phyloP scores from a whole-genome alignment of 2,797 vertebrate genomes.

The Leptoclinus maculatus region DNA sequence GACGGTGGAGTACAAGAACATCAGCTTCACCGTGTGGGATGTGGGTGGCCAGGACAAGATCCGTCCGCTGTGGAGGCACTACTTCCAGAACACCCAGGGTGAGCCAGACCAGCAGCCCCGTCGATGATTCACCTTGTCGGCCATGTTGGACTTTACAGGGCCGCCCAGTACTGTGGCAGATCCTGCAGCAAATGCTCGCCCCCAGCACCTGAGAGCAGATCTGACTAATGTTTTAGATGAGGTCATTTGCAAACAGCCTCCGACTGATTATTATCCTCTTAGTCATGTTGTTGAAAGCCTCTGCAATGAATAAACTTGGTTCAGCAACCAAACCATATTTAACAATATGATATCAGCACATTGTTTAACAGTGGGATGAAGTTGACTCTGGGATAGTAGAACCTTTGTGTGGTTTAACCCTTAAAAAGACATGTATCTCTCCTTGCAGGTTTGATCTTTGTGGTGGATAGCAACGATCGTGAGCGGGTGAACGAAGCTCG shows the following conservation, averaged over 20 bases:
- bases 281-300: conserved; percentile 52
- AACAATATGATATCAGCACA: conserved; percentile 13
- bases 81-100: conserved; percentile 99
- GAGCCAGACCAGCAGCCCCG: conserved; percentile 40
- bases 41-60: conserved; percentile 99
- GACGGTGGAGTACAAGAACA: conserved; percentile 98
- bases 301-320: conserved; percentile 7
- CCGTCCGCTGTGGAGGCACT: conserved; percentile 97
- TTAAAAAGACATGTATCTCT: not conserved
- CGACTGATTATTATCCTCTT: conserved; percentile 43
- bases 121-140: conserved; percentile 5
- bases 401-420: not conserved
- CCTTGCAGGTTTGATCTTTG: conserved; percentile 93
- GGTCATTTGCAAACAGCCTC: conserved; percentile 44
- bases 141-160: conserved; percentile 18
- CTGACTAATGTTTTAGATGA: conserved; percentile 65
- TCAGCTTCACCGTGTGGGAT: conserved; percentile 99
- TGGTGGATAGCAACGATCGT: conserved; percentile 97
- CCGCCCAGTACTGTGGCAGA: conserved; percentile 29
- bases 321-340: conserved; percentile 25
- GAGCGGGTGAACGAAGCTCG: conserved; percentile 96
- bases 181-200: conserved; percentile 42
- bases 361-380: not conserved
- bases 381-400: not conserved
- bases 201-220: conserved; percentile 43